These are phyloP conservation scores for Anthopleura sola DNA, from an alignment of 64 coral and sea anemone genomes.

Conservation along the genomic window DNA sequence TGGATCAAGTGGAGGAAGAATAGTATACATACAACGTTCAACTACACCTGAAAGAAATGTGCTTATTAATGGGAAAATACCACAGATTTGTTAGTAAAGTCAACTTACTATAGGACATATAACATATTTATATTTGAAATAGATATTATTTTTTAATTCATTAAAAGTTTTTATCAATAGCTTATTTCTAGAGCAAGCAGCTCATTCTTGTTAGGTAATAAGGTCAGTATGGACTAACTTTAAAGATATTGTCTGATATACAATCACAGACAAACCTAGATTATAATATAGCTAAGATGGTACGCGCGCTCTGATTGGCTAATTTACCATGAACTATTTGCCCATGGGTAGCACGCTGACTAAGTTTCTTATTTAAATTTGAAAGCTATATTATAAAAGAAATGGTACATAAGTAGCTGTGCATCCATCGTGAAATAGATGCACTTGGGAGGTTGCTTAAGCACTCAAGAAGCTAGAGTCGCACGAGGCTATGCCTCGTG, in stretches of 20 bases:
- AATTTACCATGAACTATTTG: too few relatives aligned
- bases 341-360: too few relatives aligned
- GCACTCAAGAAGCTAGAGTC: too few relatives aligned
- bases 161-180: background rate
- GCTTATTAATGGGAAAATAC: slow-evolving; percentile 2
- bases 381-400: too few relatives aligned
- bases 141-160: background rate
- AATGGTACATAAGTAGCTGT: too few relatives aligned
- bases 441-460: too few relatives aligned
- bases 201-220: background rate
- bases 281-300: too few relatives aligned
- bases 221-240: background rate
- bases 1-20: slow-evolving; percentile 2
- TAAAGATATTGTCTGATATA: background rate
- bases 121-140: slow-evolving; percentile 1
- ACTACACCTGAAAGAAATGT: slow-evolving; percentile 1
- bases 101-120: background rate
- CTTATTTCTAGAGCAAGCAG: background rate
- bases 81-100: background rate
- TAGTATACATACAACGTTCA: background rate
- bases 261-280: background rate
- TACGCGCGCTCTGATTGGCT: too few relatives aligned
- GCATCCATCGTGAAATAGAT: too few relatives aligned
- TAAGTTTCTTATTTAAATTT: too few relatives aligned
- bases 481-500: too few relatives aligned